These are phyloP conservation scores for Minunthozetes semirufus DNA, from an alignment of 2,888 invertebrate genomes.

Conservation along the genomic window DNA sequence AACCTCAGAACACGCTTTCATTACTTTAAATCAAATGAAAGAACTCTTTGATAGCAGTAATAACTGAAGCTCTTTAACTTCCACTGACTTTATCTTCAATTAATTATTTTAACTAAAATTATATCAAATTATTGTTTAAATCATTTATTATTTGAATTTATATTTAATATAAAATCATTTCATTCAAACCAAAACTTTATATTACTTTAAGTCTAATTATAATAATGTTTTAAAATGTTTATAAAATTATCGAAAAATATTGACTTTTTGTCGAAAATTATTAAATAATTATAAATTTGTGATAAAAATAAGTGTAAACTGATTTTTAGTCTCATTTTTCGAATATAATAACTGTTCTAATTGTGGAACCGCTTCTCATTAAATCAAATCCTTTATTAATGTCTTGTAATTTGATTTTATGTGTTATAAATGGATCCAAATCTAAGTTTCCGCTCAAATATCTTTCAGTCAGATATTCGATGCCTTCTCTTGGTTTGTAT, in stretches of 20 bases:
- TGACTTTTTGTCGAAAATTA: background rate
- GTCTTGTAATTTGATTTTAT: background rate
- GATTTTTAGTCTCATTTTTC: background rate
- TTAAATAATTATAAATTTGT: background rate
- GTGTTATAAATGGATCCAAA: slow-evolving; percentile 17
- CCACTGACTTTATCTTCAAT: too few relatives aligned
- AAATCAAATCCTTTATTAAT: slow-evolving; percentile 16
- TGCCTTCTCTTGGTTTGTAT: slow-evolving; percentile 7
- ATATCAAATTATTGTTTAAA: too few relatives aligned
- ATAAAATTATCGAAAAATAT: too few relatives aligned
- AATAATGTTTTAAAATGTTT: too few relatives aligned
- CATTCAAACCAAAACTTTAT: background rate
- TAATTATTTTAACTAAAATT: background rate
- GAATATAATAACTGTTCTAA: slow-evolving; percentile 10
- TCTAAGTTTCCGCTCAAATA: slow-evolving; percentile 11
- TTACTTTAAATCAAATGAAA: slow-evolving; percentile 26
- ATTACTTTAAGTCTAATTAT: too few relatives aligned
- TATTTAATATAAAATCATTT: background rate
- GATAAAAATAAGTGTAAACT: background rate
- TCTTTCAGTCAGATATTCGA: background rate
- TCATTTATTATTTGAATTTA: too few relatives aligned
- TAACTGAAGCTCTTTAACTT: background rate
- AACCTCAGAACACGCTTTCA: slow-evolving; percentile 6
- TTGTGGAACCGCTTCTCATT: slow-evolving; percentile 14
- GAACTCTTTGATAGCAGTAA: background rate